A percentile compares a stretch with the other conserved stretches of the same genome.
phyloP scores from a whole-genome alignment of 2,797 vertebrate species.

The Morus bassanus region DNA sequence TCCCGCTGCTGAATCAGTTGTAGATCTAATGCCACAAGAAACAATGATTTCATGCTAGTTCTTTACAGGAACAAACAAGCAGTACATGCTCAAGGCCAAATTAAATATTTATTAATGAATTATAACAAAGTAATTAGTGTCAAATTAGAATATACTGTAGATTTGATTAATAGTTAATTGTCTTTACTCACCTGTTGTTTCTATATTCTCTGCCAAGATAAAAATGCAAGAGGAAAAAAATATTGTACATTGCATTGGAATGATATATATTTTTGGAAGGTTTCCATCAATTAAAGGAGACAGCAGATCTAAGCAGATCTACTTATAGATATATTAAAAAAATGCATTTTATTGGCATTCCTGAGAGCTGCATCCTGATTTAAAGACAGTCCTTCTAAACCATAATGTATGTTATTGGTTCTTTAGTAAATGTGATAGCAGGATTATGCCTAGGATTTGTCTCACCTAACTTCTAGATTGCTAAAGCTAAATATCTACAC shows the following conservation, averaged over 20 bases:
- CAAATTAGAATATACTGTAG: slow-evolving; percentile 53
- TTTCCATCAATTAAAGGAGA: not conserved
- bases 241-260: not conserved
- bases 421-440: not conserved
- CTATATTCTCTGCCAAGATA: not conserved
- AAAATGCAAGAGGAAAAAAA: not conserved
- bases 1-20: not conserved
- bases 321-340: not conserved
- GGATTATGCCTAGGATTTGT: not conserved
- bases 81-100: slow-evolving; percentile 43
- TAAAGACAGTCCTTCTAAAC: not conserved
- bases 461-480: not conserved
- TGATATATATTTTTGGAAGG: not conserved
- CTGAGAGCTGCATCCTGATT: not conserved
- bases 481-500: not conserved
- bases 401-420: not conserved
- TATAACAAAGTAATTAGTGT: slow-evolving; percentile 49
- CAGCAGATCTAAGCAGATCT: not conserved
- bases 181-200: slow-evolving; percentile 35
- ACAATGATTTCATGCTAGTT: not conserved
- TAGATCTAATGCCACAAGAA: not conserved
- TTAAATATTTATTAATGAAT: slow-evolving; percentile 66
- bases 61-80: slow-evolving; percentile 32
- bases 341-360: not conserved
- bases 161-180: slow-evolving; percentile 62